Conservation (phyloP, 2,113 vertebrate genomes). For the Peromyscus leucopus region DNA sequence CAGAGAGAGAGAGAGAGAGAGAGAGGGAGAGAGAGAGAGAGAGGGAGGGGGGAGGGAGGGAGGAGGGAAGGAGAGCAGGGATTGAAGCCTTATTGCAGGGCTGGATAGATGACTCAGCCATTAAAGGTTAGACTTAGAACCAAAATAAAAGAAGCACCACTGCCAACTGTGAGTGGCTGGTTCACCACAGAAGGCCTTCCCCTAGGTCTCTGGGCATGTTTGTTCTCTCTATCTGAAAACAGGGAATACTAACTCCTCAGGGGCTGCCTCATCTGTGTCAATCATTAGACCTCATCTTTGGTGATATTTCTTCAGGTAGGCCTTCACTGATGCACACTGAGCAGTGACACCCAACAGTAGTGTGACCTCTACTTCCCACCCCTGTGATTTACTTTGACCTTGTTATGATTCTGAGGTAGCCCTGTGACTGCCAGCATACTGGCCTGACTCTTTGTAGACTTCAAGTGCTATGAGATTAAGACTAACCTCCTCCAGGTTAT, state of each 20-base stretch:
- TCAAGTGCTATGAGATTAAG: neutral
- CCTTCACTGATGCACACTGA: fast-evolving
- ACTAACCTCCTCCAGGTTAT: neutral
- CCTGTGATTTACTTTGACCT: neutral
- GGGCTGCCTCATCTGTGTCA: neutral
- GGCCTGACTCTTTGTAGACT: neutral
- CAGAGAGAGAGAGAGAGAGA: neutral
- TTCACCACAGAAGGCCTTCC: neutral
- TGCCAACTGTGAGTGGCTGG: fast-evolving
- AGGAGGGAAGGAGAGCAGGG: neutral
- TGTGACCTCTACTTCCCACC: neutral
- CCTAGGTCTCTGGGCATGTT: neutral
- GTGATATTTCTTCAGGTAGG: neutral
- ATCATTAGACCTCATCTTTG: neutral
- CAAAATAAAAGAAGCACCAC: neutral
- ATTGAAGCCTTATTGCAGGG: neutral
- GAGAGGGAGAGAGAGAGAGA: too few relatives aligned
- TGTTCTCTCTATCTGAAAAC: neutral
- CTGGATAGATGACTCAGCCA: neutral
- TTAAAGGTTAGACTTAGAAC: neutral
- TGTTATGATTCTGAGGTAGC: neutral
- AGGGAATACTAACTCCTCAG: neutral
- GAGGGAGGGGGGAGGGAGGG: neutral
- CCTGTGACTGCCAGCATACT: neutral
- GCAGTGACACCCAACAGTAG: neutral